Conservation (phyloP, 2,113 vertebrate genomes). For the Leptodactylus fuscus region DNA sequence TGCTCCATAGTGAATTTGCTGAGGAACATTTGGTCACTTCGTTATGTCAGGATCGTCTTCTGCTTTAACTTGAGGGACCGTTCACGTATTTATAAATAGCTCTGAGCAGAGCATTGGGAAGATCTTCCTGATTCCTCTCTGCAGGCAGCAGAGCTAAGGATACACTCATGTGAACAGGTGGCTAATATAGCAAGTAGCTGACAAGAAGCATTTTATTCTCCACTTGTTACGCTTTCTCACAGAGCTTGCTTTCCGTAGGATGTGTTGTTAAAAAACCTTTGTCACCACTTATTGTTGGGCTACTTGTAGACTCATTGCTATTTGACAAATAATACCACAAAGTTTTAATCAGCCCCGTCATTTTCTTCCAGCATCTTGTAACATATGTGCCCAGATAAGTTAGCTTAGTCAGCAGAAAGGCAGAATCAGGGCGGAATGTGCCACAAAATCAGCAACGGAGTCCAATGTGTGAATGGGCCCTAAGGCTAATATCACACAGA, state of each 20-base stretch:
- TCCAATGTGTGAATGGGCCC: too few species aligned
- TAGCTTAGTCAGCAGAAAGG: too few species aligned
- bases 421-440: too few species aligned
- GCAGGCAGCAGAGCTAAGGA: neutral
- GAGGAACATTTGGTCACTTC: neutral
- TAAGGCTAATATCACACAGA: too few species aligned
- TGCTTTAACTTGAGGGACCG: neutral
- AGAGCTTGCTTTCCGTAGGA: neutral
- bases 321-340: too few species aligned
- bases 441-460: too few species aligned
- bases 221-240: neutral
- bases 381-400: too few species aligned
- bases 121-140: neutral
- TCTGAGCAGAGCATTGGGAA: neutral
- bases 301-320: too few species aligned
- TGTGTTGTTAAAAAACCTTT: too few species aligned
- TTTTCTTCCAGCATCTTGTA: too few species aligned
- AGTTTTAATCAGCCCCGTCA: too few species aligned
- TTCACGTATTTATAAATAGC: constrained; percentile 20
- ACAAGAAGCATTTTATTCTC: neutral
- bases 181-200: neutral
- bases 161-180: constrained; percentile 13
- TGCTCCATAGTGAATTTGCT: neutral
- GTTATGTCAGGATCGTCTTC: neutral
- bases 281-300: too few species aligned